Percentiles rank a stretch among this genome's conserved stretches.
Evolutionary conservation across 2,888 invertebrate genomes (phyloP).

Genomic region (Tetrapedia diversipes): DNA sequence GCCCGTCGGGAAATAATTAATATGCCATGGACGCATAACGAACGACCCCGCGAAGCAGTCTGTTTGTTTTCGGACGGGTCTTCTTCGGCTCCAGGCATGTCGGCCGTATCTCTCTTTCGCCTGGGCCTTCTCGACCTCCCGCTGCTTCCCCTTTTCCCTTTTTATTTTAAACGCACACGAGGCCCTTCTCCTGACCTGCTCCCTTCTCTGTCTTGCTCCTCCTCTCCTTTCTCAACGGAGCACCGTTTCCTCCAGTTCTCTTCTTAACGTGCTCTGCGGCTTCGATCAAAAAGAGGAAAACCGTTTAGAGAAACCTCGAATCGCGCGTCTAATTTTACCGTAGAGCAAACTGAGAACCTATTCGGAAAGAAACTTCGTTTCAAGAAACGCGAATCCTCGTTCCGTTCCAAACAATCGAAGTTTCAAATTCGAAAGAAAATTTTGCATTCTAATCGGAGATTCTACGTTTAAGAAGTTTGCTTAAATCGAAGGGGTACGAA

Average conservation of each 20-base stretch:
- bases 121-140: conserved; percentile 73
- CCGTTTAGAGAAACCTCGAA: conserved; percentile 31
- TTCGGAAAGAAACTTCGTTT: not conserved
- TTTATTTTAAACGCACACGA: conserved; percentile 73
- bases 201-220: conserved; percentile 36
- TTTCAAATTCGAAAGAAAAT: not conserved
- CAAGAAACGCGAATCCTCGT: not conserved
- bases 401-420: too few species aligned
- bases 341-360: not conserved
- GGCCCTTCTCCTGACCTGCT: conserved; percentile 55
- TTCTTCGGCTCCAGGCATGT: conserved; percentile 65
- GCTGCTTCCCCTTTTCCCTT: conserved; percentile 70
- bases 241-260: conserved; percentile 6
- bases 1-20: conserved; percentile 80
- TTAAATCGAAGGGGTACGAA: conserved; percentile 13
- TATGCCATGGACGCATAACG: conserved; percentile 81
- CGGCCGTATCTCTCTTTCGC: conserved; percentile 70
- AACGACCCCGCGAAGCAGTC: conserved; percentile 78
- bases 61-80: conserved; percentile 81
- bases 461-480: conserved; percentile 18
- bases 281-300: conserved; percentile 1
- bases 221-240: conserved; percentile 12
- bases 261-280: not conserved
- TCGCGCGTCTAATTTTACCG: not conserved
- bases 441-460: not conserved